phyloP scores from a whole-genome alignment of 2,888 invertebrate genomes.

The Gasteruption jaculator region DNA sequence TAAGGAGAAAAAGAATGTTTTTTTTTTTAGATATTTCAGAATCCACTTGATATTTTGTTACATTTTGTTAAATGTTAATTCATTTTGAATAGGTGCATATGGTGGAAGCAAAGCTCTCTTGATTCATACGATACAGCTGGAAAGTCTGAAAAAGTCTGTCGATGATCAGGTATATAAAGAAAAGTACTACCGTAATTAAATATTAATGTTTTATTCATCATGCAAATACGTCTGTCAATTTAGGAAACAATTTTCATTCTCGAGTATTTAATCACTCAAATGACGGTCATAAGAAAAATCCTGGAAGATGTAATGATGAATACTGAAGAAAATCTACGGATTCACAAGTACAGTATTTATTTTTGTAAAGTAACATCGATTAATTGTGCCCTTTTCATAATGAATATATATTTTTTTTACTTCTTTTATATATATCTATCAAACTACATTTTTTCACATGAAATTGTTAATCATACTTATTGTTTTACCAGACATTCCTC shows the following conservation, averaged over 20 bases:
- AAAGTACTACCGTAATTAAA: conserved; percentile 12
- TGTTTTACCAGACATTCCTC: conserved; percentile 53
- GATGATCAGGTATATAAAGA: conserved; percentile 45
- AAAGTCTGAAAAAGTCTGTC: conserved; percentile 57
- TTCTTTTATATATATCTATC: no score
- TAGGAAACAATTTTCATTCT: conserved; percentile 31
- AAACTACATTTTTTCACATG: conserved; percentile 22
- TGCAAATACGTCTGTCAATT: conserved; percentile 2
- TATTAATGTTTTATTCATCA: conserved; percentile 1
- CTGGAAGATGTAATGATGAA: conserved; percentile 55
- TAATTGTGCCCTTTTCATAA: not conserved
- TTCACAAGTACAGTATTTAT: not conserved
- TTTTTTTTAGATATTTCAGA: conserved; percentile 1
- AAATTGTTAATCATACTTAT: conserved; percentile 1
- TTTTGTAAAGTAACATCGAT: not conserved
- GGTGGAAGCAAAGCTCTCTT: conserved; percentile 60
- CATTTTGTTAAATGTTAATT: conserved; percentile 12
- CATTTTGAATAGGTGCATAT: conserved; percentile 53
- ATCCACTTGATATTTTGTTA: conserved; percentile 9
- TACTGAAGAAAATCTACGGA: conserved; percentile 17
- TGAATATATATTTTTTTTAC: not conserved
- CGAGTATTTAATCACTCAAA: conserved; percentile 47
- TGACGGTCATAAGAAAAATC: conserved; percentile 53
- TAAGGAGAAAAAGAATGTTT: conserved; percentile 34
- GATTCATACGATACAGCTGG: conserved; percentile 60